These are phyloP conservation scores for pig (Sus scrofa) DNA, from an alignment of 2,113 vertebrate species.

Conservation along the genomic window T2T-Sscrofa CM000817.6:85043001-85043500, in stretches of 20 bases:
- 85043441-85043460: conserved; percentile 35
- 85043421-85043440: conserved; percentile 16
- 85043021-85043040: not conserved
- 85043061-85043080: not conserved
- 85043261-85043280: too few relatives aligned
- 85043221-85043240: too few relatives aligned
- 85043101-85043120: too few relatives aligned
- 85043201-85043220: too few relatives aligned
- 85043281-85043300: too few relatives aligned
- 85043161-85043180: too few relatives aligned
- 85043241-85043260: too few relatives aligned
- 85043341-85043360: not conserved
- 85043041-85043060: not conserved
- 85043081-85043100: not conserved
- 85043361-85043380: conserved; percentile 23
- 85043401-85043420: conserved; percentile 8
- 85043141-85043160: too few relatives aligned
- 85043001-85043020: not conserved
- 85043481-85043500: conserved; percentile 41
- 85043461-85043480: conserved; percentile 45
- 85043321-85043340: too few relatives aligned
- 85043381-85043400: not conserved
- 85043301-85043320: too few relatives aligned
- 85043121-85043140: too few relatives aligned
- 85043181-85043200: too few relatives aligned